These are phyloP conservation scores for Sarcophaga peregrina DNA, from an alignment of 1,140 invertebrate genomes.

Conservation along the genomic window DNA sequence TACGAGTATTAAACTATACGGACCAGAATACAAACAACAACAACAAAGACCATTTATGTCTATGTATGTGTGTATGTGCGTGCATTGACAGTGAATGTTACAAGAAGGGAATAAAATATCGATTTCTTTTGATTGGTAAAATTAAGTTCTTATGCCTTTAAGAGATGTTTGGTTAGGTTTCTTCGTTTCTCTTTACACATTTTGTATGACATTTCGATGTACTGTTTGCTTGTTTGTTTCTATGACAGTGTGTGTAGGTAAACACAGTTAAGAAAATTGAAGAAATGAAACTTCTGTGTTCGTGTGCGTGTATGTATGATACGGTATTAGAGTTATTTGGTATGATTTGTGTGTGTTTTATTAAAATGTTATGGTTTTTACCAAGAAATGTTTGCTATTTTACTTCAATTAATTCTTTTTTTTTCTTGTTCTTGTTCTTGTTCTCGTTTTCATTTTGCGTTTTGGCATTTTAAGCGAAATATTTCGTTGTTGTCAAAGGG, in stretches of 20 bases:
- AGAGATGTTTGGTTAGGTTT: neutral
- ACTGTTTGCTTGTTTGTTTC: no score
- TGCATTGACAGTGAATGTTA: neutral
- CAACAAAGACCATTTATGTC: neutral
- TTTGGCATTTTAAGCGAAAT: constrained; percentile 4
- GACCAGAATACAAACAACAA: constrained; percentile 19
- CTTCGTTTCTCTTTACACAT: neutral
- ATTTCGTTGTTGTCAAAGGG: neutral
- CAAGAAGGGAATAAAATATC: constrained; percentile 19
- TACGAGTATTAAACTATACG: constrained; percentile 8
- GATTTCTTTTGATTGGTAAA: constrained; percentile 38
- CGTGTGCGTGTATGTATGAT: neutral
- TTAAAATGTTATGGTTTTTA: neutral
- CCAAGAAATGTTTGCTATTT: neutral
- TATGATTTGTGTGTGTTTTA: constrained; percentile 10
- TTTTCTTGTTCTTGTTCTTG: no score
- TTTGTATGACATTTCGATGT: neutral
- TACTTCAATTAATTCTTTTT: neutral
- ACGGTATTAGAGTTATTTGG: neutral
- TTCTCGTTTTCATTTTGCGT: neutral
- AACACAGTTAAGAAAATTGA: neutral
- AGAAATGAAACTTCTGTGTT: neutral
- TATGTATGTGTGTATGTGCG: neutral
- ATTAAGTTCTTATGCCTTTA: constrained; percentile 40
- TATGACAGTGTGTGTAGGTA: no score